Evolutionary conservation across 2,888 invertebrate species (phyloP).

Genomic region (Chloromyia formosa): DNA sequence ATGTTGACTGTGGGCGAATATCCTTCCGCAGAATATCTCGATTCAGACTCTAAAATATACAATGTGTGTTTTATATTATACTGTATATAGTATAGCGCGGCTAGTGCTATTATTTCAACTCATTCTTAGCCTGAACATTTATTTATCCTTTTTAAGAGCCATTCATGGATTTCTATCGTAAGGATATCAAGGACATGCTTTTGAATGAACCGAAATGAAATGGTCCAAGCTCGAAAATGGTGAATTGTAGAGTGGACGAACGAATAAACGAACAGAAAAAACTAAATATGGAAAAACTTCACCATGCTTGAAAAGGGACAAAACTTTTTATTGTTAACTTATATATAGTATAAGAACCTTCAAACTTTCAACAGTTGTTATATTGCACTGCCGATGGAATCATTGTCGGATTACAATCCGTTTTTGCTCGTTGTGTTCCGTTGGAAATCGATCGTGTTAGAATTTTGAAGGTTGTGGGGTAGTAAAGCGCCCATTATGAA

Average conservation of each 20-base stretch:
- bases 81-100: too few relatives aligned
- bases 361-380: conserved; percentile 8
- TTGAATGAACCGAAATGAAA: too few relatives aligned
- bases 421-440: too few relatives aligned
- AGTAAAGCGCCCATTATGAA: too few relatives aligned
- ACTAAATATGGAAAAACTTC: conserved; percentile 11
- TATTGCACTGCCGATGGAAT: neutral
- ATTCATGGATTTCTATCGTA: neutral
- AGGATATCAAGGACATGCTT: neutral
- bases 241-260: neutral
- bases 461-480: too few relatives aligned
- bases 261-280: conserved; percentile 7
- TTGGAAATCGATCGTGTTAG: too few relatives aligned
- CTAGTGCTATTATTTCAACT: neutral
- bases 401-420: too few relatives aligned
- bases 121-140: neutral
- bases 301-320: conserved; percentile 20
- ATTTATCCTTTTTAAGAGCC: neutral
- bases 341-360: conserved; percentile 6
- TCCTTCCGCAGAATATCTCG: neutral
- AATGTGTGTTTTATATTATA: too few relatives aligned
- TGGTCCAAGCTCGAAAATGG: too few relatives aligned
- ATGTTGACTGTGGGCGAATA: neutral
- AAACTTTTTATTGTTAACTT: conserved; percentile 39
- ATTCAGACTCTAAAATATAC: neutral